Conservation (phyloP, 1,140 invertebrate genomes). For the Leptinotarsa undecemlineata region DNA sequence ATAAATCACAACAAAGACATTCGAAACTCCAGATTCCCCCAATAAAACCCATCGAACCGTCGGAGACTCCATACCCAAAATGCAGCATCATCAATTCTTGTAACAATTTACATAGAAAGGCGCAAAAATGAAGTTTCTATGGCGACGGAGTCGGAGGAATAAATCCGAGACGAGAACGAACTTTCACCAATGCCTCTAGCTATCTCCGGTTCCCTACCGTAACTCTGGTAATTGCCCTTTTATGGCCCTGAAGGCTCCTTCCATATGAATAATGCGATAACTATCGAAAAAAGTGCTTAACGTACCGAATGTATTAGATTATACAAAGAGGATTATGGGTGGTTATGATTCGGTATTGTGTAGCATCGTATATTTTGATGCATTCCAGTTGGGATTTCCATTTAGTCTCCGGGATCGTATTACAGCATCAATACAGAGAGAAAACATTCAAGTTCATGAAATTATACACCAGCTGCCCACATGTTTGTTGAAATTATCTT, state of each 20-base stretch:
- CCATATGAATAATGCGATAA: conserved; percentile 7
- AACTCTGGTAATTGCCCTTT: conserved; percentile 12
- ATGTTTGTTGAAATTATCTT: neutral
- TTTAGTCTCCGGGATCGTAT: neutral
- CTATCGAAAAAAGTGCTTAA: neutral
- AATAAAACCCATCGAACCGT: neutral
- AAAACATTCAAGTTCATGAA: neutral
- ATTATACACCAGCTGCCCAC: conserved; percentile 2
- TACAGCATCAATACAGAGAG: neutral
- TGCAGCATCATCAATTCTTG: conserved; percentile 17
- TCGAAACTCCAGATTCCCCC: neutral
- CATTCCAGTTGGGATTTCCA: neutral
- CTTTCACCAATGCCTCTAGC: neutral
- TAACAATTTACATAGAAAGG: conserved; percentile 8
- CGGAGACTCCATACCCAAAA: neutral
- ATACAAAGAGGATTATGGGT: conserved; percentile 7
- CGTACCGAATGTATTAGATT: conserved; percentile 11
- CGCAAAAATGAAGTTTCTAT: conserved; percentile 16
- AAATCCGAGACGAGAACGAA: neutral
- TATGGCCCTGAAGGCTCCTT: conserved; percentile 1
- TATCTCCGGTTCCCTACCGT: neutral
- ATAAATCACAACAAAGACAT: too few species aligned
- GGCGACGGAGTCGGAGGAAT: neutral
- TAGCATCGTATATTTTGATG: neutral
- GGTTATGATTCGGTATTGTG: neutral